Conservation (phyloP, 2,888 invertebrate genomes). For the Caenorhabditis auriculariae region DNA sequence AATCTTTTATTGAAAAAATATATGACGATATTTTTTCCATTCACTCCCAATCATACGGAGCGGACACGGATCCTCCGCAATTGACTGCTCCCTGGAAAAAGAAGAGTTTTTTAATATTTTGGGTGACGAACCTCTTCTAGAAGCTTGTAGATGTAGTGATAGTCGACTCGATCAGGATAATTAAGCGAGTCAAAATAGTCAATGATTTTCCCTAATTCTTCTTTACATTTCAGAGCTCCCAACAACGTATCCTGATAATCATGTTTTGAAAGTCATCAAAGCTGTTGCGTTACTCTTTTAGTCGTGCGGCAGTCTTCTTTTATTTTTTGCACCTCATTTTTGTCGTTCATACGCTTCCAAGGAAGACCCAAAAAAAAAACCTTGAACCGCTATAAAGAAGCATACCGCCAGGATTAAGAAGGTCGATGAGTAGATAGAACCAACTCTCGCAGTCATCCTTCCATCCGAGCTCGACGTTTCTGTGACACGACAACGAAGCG, state of each 20-base stretch:
- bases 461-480: constrained; percentile 39
- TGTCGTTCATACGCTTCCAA: constrained; percentile 44
- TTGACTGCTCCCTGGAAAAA: constrained; percentile 2
- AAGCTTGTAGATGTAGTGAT: constrained; percentile 40
- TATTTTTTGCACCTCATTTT: constrained; percentile 35
- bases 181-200: constrained; percentile 44
- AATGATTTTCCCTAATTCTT: constrained; percentile 41
- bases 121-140: constrained; percentile 17
- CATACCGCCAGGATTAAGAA: constrained; percentile 20
- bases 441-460: constrained; percentile 59
- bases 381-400: too few species aligned
- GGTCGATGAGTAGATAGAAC: constrained; percentile 56
- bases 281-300: constrained; percentile 3
- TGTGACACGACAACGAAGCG: constrained; percentile 52
- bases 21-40: too few species aligned
- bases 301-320: constrained; percentile 42
- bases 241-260: constrained; percentile 12
- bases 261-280: neutral
- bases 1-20: too few species aligned
- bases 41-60: constrained; percentile 52
- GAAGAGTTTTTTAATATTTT: neutral
- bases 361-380: constrained; percentile 34
- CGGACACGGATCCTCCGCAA: constrained; percentile 27
- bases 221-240: constrained; percentile 19
- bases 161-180: constrained; percentile 48